Evolutionary conservation across 2,113 vertebrate species (phyloP).

Genomic region (Murina feae): DNA sequence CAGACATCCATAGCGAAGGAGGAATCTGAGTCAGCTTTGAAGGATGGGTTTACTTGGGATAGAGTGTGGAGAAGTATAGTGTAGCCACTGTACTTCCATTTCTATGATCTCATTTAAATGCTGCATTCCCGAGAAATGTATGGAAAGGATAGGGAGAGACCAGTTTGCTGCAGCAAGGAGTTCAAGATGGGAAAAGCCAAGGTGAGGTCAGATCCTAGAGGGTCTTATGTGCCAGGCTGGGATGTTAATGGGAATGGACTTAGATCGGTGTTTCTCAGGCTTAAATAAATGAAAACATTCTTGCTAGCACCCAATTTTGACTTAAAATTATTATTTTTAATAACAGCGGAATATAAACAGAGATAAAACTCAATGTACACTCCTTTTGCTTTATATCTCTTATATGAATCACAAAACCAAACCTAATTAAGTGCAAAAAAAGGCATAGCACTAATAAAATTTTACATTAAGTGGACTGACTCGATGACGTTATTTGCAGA

Average conservation of each 20-base stretch:
- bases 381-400: neutral
- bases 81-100: neutral
- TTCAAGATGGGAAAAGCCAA: neutral
- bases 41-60: neutral
- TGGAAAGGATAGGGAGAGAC: neutral
- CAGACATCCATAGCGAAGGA: neutral
- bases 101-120: neutral
- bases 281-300: neutral
- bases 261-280: neutral
- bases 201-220: neutral
- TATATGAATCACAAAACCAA: constrained; percentile 24
- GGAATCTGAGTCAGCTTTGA: neutral
- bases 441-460: neutral
- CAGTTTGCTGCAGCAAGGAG: neutral
- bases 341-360: neutral
- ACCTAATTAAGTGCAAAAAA: neutral
- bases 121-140: neutral
- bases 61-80: neutral
- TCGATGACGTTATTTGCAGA: neutral
- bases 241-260: neutral
- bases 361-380: neutral
- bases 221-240: neutral
- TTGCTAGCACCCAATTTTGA: neutral
- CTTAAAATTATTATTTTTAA: neutral
- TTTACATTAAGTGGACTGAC: neutral